Conservation (phyloP, 2,113 vertebrate species). For the Brienomyrus longianalis region DNA sequence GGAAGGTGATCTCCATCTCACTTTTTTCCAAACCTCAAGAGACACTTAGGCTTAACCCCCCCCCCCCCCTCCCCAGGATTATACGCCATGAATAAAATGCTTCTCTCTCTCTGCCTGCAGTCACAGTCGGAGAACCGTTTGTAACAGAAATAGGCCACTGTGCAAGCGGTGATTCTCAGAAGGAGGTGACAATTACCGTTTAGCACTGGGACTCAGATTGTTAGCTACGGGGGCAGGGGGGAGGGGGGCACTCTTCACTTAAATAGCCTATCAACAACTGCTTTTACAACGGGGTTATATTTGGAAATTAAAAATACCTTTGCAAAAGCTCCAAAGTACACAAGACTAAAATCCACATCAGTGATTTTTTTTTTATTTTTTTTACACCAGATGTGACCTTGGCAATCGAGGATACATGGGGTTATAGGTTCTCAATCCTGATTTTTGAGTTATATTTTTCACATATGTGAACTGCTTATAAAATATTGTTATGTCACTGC, state of each 20-base stretch:
- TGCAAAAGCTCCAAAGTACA: background rate
- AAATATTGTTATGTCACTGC: too few species aligned
- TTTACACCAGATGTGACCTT: background rate
- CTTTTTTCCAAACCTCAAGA: background rate
- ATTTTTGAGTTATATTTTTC: background rate
- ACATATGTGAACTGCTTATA: too few species aligned
- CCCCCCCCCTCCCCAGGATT: background rate
- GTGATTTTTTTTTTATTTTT: background rate
- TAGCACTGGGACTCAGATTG: background rate
- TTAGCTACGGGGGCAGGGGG: background rate
- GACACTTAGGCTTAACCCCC: background rate
- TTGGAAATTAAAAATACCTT: conserved; percentile 1
- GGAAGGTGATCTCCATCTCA: background rate
- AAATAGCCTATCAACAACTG: background rate
- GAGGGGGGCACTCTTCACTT: background rate
- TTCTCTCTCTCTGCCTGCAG: background rate
- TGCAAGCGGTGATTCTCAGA: background rate
- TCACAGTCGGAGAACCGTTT: background rate
- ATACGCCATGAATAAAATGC: background rate
- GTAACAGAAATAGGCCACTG: background rate
- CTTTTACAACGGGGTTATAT: background rate
- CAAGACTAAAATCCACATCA: background rate
- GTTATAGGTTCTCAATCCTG: background rate
- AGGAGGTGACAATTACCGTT: background rate
- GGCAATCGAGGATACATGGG: background rate